Percentiles rank a stretch among this genome's conserved stretches.
These are phyloP conservation scores for Jaculus jaculus DNA, from an alignment of 2,113 vertebrate species.

Conservation along the genomic window DNA sequence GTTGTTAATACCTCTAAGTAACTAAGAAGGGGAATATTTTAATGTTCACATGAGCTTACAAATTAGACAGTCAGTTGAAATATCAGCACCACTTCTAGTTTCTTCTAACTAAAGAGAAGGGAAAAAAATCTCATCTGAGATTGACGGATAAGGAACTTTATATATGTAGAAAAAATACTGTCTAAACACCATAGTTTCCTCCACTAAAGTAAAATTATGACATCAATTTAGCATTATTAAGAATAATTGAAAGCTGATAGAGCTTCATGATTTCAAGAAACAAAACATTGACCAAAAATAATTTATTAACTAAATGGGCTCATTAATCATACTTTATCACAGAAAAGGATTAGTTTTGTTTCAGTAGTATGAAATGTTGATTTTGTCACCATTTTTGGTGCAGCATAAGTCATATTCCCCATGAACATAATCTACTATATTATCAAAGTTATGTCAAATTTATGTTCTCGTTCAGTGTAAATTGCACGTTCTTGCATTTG, in stretches of 20 bases:
- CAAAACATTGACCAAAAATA: constrained; percentile 1
- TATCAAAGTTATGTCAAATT: constrained; percentile 37
- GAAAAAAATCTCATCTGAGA: no score
- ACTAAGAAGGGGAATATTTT: no score
- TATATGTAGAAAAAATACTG: no score
- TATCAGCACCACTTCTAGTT: no score
- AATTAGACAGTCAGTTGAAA: no score
- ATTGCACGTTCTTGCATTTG: neutral
- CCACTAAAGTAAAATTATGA: constrained; percentile 55
- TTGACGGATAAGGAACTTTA: no score
- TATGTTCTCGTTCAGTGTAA: constrained; percentile 39
- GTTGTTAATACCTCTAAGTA: no score
- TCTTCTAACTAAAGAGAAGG: no score
- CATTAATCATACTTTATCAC: constrained; percentile 62
- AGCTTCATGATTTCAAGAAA: constrained; percentile 55
- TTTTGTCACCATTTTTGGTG: constrained; percentile 70
- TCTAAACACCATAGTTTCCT: neutral
- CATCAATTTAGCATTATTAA: constrained; percentile 56
- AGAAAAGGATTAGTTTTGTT: constrained; percentile 29
- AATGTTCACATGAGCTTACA: no score
- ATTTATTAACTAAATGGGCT: constrained; percentile 55
- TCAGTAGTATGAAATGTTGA: constrained; percentile 49
- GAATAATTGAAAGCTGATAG: constrained; percentile 12
- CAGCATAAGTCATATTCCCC: constrained; percentile 44
- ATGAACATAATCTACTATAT: constrained; percentile 55